These are phyloP conservation scores for Pararge aegeria DNA, from an alignment of 1,140 invertebrate species.

Conservation along the genomic window DNA sequence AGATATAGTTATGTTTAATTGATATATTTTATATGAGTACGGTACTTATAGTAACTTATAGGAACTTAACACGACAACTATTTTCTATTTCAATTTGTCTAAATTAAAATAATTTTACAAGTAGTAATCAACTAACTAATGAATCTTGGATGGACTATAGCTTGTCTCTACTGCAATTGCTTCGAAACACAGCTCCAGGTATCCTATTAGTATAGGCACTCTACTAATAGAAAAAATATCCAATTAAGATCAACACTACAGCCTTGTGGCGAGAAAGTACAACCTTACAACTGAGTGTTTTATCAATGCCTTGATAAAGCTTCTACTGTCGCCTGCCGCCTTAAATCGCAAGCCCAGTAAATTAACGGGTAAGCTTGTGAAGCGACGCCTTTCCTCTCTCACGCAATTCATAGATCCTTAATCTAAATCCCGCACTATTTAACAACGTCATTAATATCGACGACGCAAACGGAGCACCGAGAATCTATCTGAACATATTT, in stretches of 20 bases:
- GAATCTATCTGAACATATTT: constrained; percentile 17
- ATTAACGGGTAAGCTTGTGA: constrained; percentile 28
- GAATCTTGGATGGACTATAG: no score
- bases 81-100: no score
- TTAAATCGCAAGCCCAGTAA: constrained; percentile 20
- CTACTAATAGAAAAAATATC: neutral
- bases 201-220: neutral
- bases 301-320: constrained; percentile 20
- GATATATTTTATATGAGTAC: no score
- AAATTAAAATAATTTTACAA: no score
- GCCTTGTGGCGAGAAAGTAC: neutral
- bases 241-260: neutral
- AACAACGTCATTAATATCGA: constrained; percentile 28
- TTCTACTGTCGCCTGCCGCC: constrained; percentile 13
- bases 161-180: no score
- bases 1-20: no score
- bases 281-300: neutral
- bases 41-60: no score
- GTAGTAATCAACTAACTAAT: no score
- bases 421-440: constrained; percentile 29
- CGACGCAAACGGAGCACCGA: constrained; percentile 19
- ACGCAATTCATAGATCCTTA: constrained; percentile 39
- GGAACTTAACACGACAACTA: no score
- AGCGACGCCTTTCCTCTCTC: constrained; percentile 33
- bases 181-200: no score